Evolutionary conservation across 2,888 invertebrate species (phyloP).

Genomic region (Heliconius ismenius): DNA sequence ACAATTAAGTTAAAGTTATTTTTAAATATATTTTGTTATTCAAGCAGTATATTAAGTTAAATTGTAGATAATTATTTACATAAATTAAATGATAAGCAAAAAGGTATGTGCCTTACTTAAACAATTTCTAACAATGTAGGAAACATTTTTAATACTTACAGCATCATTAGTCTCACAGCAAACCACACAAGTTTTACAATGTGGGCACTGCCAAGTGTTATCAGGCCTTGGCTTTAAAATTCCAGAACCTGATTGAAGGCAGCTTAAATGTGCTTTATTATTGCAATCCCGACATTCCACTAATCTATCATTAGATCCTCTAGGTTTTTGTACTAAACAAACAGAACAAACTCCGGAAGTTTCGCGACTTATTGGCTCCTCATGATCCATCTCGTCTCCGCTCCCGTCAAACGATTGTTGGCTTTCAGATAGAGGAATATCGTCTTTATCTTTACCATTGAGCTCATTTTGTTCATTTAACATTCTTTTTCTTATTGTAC

Average conservation of each 20-base stretch:
- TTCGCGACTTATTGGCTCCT: slow-evolving; percentile 67
- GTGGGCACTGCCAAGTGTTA: slow-evolving; percentile 93
- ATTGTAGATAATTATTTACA: not conserved
- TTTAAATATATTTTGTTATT: slow-evolving; percentile 1
- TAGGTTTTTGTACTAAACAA: slow-evolving; percentile 82
- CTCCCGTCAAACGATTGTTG: slow-evolving; percentile 72
- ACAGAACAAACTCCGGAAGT: slow-evolving; percentile 84
- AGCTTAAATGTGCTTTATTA: slow-evolving; percentile 87
- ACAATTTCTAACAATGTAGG: not conserved
- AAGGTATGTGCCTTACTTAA: not conserved
- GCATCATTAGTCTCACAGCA: slow-evolving; percentile 90
- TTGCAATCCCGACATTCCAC: slow-evolving; percentile 87
- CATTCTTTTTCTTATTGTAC: slow-evolving; percentile 79
- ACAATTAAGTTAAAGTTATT: slow-evolving; percentile 13
- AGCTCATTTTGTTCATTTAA: slow-evolving; percentile 55
- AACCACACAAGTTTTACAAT: slow-evolving; percentile 92
- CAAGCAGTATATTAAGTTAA: not conserved
- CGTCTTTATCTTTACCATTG: slow-evolving; percentile 63
- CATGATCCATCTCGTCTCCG: slow-evolving; percentile 72
- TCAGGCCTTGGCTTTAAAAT: slow-evolving; percentile 84
- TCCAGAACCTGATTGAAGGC: slow-evolving; percentile 85
- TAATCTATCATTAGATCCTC: slow-evolving; percentile 83
- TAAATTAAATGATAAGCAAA: slow-evolving; percentile 2
- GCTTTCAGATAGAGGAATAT: slow-evolving; percentile 66
- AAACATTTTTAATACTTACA: slow-evolving; percentile 74